These are phyloP conservation scores for Catocala fraxini DNA, from an alignment of 2,888 invertebrate genomes.

Conservation along the genomic window DNA sequence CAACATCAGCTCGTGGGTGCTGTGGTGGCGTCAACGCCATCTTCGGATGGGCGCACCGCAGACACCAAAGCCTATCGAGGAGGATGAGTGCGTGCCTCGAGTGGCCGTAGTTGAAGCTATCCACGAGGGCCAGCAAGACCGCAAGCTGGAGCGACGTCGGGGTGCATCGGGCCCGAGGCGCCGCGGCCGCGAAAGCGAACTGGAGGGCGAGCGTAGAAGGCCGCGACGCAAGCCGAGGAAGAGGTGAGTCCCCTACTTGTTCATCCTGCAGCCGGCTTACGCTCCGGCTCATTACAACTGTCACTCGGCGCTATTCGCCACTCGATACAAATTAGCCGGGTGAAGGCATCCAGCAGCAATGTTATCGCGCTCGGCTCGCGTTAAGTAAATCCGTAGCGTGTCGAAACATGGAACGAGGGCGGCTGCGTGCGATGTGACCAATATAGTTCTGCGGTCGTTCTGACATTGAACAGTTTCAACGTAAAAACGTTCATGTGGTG, in stretches of 20 bases:
- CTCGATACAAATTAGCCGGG: neutral
- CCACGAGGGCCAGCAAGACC: slow-evolving; percentile 63
- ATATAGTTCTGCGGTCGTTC: slow-evolving; percentile 79
- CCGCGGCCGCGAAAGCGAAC: slow-evolving; percentile 74
- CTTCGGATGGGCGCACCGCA: slow-evolving; percentile 86
- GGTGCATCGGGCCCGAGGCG: slow-evolving; percentile 70
- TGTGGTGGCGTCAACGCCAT: slow-evolving; percentile 85
- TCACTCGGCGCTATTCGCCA: too few species aligned
- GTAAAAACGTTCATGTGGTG: slow-evolving; percentile 67
- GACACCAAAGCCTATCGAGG: slow-evolving; percentile 79
- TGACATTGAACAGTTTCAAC: slow-evolving; percentile 78
- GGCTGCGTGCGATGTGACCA: slow-evolving; percentile 60
- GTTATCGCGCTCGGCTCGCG: slow-evolving; percentile 16
- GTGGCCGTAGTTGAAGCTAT: slow-evolving; percentile 73
- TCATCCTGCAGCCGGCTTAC: too few species aligned
- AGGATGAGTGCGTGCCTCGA: slow-evolving; percentile 76
- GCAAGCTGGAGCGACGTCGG: slow-evolving; percentile 75
- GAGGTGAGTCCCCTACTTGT: slow-evolving; percentile 60
- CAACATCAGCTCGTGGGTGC: slow-evolving; percentile 83
- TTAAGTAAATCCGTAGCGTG: slow-evolving; percentile 36
- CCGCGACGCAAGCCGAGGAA: slow-evolving; percentile 71
- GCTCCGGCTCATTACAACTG: neutral
- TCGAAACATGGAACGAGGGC: slow-evolving; percentile 26
- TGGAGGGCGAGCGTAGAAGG: slow-evolving; percentile 76
- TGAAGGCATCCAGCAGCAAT: slow-evolving; percentile 3